Evolutionary conservation across 2,797 vertebrate genomes (phyloP), one percentile per base, ranked within the genome.

Genomic region (Lates japonicus): DNA sequence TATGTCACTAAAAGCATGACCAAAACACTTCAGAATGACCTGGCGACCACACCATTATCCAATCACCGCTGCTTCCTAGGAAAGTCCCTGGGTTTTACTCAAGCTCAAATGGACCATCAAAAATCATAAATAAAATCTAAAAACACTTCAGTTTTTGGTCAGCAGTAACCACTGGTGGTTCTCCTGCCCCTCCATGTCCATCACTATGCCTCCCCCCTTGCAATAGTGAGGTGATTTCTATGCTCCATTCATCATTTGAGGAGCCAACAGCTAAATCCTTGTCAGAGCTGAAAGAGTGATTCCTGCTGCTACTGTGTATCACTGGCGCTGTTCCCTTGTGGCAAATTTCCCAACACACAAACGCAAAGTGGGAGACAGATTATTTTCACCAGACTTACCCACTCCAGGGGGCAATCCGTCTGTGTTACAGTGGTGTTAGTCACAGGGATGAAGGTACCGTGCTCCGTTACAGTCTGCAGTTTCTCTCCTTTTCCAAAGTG

Each of bases 381-480:
- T 85, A 90, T 92, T 90, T 91, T 91, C 78, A 86, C 75, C 87
- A 89, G 79, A 90, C 81, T 82, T 87, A 57, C 77, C 63, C 87
- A 87, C 89, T 90, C 89, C 67, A 37, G 87, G 81, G 90, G 71
- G 70, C 81, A 81, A 89, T 94, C 90, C 69, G 81, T 90, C 88
- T 86, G 81, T 37, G 81, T 90, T 92, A 88, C 64, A 80, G 76
- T 63, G 74, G 78, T n/a, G 70, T 90, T 88, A 90, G 87, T 90
- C 81, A 88, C 86, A 84, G 41, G 81, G 81, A 88, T 88, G 82
- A 82, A 88, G 78, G 80, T 76, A 74, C 61, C 57, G 44, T 20
- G 42, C 68, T 78, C 68, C 25, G n/a, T 42, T 51, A 72, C 58
- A 79, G 61, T 85, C 68, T 71, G 72, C 62, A 74, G 68, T 84